phyloP scores from a whole-genome alignment of 2,797 vertebrate species.

The Pyrrhura leucotis region DNA sequence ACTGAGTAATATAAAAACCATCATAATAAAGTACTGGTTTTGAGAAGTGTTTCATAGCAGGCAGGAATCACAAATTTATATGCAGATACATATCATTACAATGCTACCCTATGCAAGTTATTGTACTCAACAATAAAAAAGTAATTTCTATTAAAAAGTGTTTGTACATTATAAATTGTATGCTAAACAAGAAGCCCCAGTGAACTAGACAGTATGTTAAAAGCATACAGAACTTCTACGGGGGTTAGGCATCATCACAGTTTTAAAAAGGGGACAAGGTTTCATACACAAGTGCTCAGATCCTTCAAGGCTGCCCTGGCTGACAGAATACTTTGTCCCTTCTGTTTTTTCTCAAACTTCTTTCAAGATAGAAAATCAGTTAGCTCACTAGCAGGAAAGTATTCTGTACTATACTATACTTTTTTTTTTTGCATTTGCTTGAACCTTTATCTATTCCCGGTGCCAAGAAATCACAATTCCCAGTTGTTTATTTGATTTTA shows the following conservation, averaged over 20 bases:
- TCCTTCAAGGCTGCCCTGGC: neutral
- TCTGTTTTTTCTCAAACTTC: neutral
- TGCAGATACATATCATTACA: neutral
- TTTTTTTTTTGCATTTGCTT: neutral
- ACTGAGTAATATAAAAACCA: neutral
- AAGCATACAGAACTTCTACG: neutral
- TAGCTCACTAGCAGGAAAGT: neutral
- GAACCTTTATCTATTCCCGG: neutral
- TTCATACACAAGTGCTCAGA: neutral
- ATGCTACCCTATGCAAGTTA: neutral
- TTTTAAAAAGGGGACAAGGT: neutral
- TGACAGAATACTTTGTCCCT: neutral
- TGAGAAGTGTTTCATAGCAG: neutral
- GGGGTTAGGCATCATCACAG: neutral
- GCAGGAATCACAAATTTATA: neutral
- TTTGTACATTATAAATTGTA: neutral
- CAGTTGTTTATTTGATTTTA: neutral
- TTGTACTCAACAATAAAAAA: neutral
- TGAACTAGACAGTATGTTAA: neutral
- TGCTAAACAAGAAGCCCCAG: neutral
- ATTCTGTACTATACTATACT: neutral
- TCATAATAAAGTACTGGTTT: neutral
- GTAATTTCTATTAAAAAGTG: neutral
- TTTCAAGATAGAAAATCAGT: neutral
- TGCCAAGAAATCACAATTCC: neutral